A percentile compares a stretch with the other conserved stretches of the same genome.
Conservation (phyloP, 2,113 vertebrate species). For the Rhizomys pruinosus region DNA sequence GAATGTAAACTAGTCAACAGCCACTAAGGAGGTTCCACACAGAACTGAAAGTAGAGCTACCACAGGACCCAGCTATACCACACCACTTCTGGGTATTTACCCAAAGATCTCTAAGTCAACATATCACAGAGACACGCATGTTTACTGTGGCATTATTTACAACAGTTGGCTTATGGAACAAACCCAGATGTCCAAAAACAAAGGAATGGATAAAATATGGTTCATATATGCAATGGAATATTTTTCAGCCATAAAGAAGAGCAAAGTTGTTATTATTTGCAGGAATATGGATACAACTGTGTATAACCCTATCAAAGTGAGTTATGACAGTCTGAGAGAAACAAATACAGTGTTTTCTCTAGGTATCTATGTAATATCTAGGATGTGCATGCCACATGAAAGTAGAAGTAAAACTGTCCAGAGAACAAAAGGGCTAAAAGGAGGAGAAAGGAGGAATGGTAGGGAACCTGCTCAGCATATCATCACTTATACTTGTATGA, state of each 20-base stretch:
- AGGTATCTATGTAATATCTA: neutral
- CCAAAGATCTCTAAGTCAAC: neutral
- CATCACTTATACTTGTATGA: neutral
- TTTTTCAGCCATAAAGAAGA: neutral
- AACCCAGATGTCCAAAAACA: neutral
- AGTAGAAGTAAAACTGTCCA: neutral
- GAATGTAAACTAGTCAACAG: neutral
- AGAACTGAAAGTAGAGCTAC: neutral
- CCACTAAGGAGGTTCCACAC: neutral
- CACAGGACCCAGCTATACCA: neutral
- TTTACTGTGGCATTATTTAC: neutral
- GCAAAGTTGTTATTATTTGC: neutral
- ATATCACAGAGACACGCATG: neutral
- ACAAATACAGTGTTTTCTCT: neutral
- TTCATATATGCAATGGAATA: neutral
- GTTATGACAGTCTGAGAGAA: neutral
- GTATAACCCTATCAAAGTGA: neutral
- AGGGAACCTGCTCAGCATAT: neutral
- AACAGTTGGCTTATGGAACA: neutral
- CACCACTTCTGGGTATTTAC: neutral
- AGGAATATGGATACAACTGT: neutral
- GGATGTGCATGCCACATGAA: neutral
- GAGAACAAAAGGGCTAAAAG: neutral
- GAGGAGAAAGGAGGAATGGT: neutral
- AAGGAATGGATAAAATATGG: neutral